Conservation (phyloP, 2,797 vertebrate genomes). For the Chelon labrosus region DNA sequence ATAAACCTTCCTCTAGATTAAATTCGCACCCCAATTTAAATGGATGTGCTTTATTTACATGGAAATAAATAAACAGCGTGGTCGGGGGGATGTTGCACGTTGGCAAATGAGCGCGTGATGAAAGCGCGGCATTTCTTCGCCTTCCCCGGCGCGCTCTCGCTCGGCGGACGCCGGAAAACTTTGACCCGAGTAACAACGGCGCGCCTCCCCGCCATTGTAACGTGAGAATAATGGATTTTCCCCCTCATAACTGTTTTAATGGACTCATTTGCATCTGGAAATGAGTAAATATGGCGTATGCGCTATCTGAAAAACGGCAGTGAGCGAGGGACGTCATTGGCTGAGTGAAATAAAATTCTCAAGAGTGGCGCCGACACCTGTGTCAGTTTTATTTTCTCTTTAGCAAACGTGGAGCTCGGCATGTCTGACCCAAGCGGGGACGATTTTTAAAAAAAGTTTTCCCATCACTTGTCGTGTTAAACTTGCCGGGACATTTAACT, state of each 20-base stretch:
- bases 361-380: conserved; percentile 69
- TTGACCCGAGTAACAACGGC: conserved; percentile 74
- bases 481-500: conserved; percentile 55
- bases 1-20: conserved; percentile 68
- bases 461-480: conserved; percentile 24
- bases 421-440: conserved; percentile 43
- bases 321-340: conserved; percentile 55
- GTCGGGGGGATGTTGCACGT: conserved; percentile 53
- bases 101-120: conserved; percentile 72
- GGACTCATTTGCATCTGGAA: conserved; percentile 78
- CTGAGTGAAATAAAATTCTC: conserved; percentile 62
- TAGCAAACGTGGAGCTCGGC: conserved; percentile 48
- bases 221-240: conserved; percentile 68
- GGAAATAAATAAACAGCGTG: conserved; percentile 77
- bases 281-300: conserved; percentile 74
- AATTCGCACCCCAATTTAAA: conserved; percentile 72
- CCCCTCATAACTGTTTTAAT: conserved; percentile 76
- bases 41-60: conserved; percentile 75
- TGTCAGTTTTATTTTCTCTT: conserved; percentile 68
- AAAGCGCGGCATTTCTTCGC: conserved; percentile 52
- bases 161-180: conserved; percentile 63
- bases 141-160: conserved; percentile 25
- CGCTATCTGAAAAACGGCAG: conserved; percentile 73
- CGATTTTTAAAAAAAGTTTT: not conserved
- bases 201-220: conserved; percentile 54